Evolutionary conservation across 2,797 vertebrate genomes (phyloP).

Genomic region (Helarctos malayanus): DNA sequence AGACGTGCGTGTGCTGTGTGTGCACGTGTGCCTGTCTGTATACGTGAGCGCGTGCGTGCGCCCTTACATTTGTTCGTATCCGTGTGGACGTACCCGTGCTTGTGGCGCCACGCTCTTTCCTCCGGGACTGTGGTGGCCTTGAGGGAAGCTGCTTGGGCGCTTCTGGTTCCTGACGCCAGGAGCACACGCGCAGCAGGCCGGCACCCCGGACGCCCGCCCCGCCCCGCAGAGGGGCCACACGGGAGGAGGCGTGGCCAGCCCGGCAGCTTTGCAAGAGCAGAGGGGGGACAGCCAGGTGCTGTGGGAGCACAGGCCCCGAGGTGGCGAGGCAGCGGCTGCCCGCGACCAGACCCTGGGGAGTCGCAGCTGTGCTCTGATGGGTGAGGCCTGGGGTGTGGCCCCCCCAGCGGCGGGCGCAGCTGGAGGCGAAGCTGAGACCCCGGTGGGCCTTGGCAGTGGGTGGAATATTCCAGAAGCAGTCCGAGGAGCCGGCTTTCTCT

Average conservation of each 20-base stretch:
- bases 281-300: background rate
- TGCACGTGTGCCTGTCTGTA: background rate
- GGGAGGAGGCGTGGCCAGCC: background rate
- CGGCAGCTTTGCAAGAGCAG: background rate
- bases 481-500: background rate
- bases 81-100: background rate
- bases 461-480: background rate
- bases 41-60: background rate
- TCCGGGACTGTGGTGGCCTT: background rate
- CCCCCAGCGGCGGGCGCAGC: background rate
- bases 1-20: too few species aligned
- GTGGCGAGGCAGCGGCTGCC: rapidly evolving
- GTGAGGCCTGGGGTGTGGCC: background rate
- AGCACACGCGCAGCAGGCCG: background rate
- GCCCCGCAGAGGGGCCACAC: background rate
- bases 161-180: background rate
- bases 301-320: background rate
- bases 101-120: background rate
- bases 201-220: background rate
- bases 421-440: background rate
- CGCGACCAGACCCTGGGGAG: background rate
- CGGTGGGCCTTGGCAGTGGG: background rate
- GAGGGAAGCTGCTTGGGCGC: background rate
- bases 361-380: background rate
- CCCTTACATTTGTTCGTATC: background rate